Conservation (phyloP, 2,797 vertebrate species). For the Spatula versicolor region DNA sequence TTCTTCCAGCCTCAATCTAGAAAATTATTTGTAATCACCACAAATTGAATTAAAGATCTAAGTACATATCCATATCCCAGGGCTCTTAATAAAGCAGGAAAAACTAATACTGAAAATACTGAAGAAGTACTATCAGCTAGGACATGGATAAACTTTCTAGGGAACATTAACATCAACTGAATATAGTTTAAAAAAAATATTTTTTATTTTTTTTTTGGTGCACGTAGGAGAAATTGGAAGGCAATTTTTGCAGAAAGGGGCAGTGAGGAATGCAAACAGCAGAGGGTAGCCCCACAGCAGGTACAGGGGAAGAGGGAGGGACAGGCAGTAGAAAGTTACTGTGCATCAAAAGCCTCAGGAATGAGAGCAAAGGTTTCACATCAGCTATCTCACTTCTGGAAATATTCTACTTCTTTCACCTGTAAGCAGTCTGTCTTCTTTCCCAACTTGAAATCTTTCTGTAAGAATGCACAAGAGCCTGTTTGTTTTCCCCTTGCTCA, state of each 20-base stretch:
- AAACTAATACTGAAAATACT: not conserved
- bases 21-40: not conserved
- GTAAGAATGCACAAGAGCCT: not conserved
- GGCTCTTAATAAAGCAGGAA: not conserved
- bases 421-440: not conserved
- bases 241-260: not conserved
- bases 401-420: not conserved
- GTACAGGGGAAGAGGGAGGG: not conserved
- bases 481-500: not conserved
- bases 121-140: not conserved
- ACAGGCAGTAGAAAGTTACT: not conserved
- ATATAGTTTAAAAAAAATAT: not conserved
- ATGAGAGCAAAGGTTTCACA: not conserved
- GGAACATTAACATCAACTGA: not conserved
- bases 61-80: not conserved
- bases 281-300: not conserved
- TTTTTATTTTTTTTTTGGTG: fast-evolving
- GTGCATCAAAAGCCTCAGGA: not conserved
- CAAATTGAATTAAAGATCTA: not conserved
- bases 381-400: not conserved
- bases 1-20: not conserved
- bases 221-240: fast-evolving
- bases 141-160: not conserved
- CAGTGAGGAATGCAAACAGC: not conserved
- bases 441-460: not conserved